phyloP scores from a whole-genome alignment of 2,113 vertebrate species.

The Nesoenas mayeri region DNA sequence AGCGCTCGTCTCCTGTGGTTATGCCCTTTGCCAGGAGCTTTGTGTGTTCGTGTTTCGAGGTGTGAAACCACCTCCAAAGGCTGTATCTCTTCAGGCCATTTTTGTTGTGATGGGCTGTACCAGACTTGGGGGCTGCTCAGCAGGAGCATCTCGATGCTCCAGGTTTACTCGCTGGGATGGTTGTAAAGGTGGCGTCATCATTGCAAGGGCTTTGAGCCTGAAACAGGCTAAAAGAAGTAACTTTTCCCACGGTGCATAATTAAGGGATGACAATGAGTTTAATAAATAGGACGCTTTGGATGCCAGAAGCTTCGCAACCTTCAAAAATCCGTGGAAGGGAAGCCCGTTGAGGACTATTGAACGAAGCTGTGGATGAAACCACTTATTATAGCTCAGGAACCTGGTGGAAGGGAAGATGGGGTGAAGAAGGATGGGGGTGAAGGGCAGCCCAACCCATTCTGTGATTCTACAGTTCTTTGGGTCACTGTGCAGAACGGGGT shows the following conservation, averaged over 20 bases:
- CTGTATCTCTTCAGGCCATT: background rate
- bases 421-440: too few relatives aligned
- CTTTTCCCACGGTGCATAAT: background rate
- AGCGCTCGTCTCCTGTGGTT: fast-evolving
- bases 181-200: background rate
- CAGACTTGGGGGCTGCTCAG: background rate
- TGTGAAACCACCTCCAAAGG: background rate
- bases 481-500: background rate
- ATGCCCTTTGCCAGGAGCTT: background rate
- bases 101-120: background rate
- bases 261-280: background rate
- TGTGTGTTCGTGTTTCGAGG: background rate
- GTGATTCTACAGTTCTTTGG: background rate
- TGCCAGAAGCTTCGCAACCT: background rate
- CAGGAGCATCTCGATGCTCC: background rate
- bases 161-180: fast-evolving
- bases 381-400: too few relatives aligned
- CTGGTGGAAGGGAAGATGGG: background rate
- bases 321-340: background rate
- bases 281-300: background rate
- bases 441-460: too few relatives aligned
- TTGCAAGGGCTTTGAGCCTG: background rate
- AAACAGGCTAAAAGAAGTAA: fast-evolving
- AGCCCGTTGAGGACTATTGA: fast-evolving
- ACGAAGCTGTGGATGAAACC: background rate